phyloP scores from a whole-genome alignment of 1,140 invertebrate genomes.

The Drosophila tropicalis region DNA sequence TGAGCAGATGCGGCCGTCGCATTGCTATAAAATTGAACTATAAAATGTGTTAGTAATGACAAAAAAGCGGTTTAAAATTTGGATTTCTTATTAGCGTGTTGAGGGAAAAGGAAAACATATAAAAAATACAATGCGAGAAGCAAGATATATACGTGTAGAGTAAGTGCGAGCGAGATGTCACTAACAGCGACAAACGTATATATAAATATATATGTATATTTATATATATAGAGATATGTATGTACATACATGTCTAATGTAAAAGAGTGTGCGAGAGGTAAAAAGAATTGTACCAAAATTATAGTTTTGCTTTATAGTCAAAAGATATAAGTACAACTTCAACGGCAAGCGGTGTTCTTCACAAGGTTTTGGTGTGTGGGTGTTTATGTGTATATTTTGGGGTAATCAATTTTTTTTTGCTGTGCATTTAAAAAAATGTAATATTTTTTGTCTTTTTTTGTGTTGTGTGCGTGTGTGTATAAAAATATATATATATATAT shows the following conservation, averaged over 20 bases:
- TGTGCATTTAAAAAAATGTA: constrained; percentile 20
- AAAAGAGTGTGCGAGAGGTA: constrained; percentile 49
- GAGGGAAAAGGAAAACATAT: constrained; percentile 57
- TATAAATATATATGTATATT: constrained; percentile 49
- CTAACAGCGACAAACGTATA: constrained; percentile 68
- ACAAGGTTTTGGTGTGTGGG: background rate
- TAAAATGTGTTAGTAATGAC: constrained; percentile 67
- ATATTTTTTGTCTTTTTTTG: constrained; percentile 41
- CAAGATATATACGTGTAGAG: constrained; percentile 55
- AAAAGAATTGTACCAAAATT: constrained; percentile 66
- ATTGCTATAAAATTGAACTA: constrained; percentile 57
- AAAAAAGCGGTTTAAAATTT: constrained; percentile 56
- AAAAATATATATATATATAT: constrained; percentile 52
- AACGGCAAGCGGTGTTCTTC: background rate
- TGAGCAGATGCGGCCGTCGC: constrained; percentile 44
- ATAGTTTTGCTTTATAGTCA: constrained; percentile 17
- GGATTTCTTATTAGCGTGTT: constrained; percentile 75
- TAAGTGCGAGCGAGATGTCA: constrained; percentile 66
- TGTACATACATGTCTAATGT: constrained; percentile 50
- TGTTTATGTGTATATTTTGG: background rate
- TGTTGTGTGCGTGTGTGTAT: constrained; percentile 63
- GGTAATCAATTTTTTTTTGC: too few relatives aligned
- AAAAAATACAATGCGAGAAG: constrained; percentile 72
- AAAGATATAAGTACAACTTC: background rate
- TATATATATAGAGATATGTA: constrained; percentile 45